Percentiles rank a stretch among this genome's conserved stretches.
Conservation (phyloP, 2,888 invertebrate genomes). For the Macrophya annulata region DNA sequence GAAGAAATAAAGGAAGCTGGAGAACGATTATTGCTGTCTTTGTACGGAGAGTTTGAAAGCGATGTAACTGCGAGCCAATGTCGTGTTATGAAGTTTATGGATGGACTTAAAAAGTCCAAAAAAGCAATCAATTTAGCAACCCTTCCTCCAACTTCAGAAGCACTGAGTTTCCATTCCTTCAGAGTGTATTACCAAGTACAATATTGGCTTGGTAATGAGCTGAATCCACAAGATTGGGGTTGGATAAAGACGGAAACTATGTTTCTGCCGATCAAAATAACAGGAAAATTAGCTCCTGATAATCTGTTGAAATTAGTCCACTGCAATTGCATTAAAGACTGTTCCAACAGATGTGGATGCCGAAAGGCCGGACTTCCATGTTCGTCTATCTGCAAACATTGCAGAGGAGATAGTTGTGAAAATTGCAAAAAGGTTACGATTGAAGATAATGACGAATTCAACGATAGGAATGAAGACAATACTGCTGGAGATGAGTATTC, state of each 20-base stretch:
- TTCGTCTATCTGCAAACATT: background rate
- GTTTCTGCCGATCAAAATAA: constrained; percentile 10
- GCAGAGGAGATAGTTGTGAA: constrained; percentile 42
- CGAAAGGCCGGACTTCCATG: constrained; percentile 53
- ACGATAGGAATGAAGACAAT: too few species aligned
- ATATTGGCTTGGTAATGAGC: constrained; percentile 52
- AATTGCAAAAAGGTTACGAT: background rate
- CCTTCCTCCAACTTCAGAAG: constrained; percentile 58
- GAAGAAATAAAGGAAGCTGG: constrained; percentile 52
- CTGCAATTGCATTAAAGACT: constrained; percentile 45
- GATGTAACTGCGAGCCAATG: constrained; percentile 43
- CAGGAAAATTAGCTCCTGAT: background rate
- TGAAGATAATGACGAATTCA: background rate
- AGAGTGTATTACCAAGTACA: constrained; percentile 54
- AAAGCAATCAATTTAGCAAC: constrained; percentile 52
- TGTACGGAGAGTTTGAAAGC: constrained; percentile 48
- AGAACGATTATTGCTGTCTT: constrained; percentile 55
- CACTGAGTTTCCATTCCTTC: constrained; percentile 52
- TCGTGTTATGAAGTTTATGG: constrained; percentile 48
- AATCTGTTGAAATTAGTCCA: constrained; percentile 3
- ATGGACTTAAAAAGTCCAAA: constrained; percentile 49
- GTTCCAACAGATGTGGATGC: constrained; percentile 55
- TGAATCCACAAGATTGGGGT: constrained; percentile 55
- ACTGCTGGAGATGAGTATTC: too few species aligned
- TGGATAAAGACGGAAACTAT: constrained; percentile 53